phyloP scores from a whole-genome alignment of 2,113 vertebrate genomes.

The Corythaeola cristata region DNA sequence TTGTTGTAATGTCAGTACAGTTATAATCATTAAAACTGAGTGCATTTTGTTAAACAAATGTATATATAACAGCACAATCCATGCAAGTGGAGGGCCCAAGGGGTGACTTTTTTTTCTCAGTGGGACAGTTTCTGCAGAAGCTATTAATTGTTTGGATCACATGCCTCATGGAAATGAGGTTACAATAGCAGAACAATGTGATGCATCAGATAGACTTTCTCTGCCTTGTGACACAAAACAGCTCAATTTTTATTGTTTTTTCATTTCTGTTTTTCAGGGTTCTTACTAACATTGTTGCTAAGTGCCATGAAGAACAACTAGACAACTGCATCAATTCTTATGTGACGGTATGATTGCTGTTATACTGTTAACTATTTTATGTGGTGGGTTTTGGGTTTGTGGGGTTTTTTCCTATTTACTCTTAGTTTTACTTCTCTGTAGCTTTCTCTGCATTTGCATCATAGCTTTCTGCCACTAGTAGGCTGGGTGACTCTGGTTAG shows the following conservation, averaged over 20 bases:
- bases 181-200: background rate
- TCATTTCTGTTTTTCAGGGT: conserved; percentile 78
- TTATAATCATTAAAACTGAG: background rate
- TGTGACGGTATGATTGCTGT: conserved; percentile 81
- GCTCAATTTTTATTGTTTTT: background rate
- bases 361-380: background rate
- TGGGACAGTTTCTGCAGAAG: background rate
- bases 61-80: background rate
- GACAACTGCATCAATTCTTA: conserved; percentile 90
- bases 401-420: background rate
- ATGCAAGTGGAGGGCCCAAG: background rate
- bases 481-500: background rate
- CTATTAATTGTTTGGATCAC: background rate
- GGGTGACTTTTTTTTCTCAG: background rate
- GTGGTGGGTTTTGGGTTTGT: background rate
- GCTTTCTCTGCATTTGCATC: background rate
- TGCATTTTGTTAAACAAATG: background rate
- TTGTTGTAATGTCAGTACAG: background rate
- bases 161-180: background rate
- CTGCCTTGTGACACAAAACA: background rate
- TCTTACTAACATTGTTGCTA: conserved; percentile 89
- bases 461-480: background rate
- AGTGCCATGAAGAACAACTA: conserved; percentile 93
- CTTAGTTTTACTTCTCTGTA: background rate
- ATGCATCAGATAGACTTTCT: background rate